These are phyloP conservation scores for Acropternis orthonyx DNA, from an alignment of 2,797 vertebrate species.

Conservation along the genomic window DNA sequence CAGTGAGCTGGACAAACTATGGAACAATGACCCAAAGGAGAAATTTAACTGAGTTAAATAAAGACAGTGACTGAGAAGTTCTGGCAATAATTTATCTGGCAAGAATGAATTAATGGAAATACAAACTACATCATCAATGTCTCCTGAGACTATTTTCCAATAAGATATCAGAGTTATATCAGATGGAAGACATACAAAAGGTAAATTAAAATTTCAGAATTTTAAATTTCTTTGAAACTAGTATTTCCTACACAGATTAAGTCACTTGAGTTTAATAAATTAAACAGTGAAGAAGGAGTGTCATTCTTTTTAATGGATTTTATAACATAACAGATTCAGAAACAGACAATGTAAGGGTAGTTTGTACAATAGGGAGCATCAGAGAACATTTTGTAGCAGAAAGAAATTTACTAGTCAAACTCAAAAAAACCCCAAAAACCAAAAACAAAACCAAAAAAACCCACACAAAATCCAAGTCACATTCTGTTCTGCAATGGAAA, in stretches of 20 bases:
- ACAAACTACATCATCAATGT: not conserved
- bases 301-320: not conserved
- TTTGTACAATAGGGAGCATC: not conserved
- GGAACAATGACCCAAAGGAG: conserved; percentile 30
- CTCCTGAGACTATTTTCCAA: conserved; percentile 10
- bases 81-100: conserved; percentile 39
- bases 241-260: not conserved
- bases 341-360: not conserved
- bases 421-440: not conserved
- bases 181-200: not conserved
- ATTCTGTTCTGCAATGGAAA: not conserved
- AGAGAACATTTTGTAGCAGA: not conserved
- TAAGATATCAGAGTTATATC: not conserved
- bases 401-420: not conserved
- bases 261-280: not conserved
- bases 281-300: not conserved
- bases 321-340: not conserved
- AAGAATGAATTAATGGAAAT: conserved; percentile 36
- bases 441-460: not conserved
- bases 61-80: not conserved
- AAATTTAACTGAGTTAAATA: not conserved
- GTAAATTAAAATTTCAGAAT: not conserved
- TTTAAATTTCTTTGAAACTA: not conserved
- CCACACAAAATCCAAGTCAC: not conserved
- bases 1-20: not conserved